A percentile compares a stretch with the other conserved stretches of the same genome.
Conservation (phyloP, 2,797 vertebrate genomes). For the Glyptemys insculpta region DNA sequence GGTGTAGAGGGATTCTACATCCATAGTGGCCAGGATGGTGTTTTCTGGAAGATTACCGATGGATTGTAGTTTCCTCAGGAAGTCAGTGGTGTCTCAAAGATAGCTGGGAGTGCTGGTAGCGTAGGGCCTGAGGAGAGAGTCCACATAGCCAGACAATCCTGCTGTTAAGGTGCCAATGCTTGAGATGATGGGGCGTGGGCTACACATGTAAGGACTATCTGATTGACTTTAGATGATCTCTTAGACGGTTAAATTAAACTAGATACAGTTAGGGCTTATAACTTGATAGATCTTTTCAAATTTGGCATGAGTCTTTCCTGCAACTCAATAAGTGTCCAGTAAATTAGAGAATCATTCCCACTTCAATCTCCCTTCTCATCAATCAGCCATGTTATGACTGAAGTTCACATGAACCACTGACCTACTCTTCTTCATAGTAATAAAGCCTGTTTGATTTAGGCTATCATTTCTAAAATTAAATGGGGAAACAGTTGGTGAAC, state of each 20-base stretch:
- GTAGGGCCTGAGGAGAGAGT: too few species aligned
- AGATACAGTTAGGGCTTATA: conserved; percentile 25
- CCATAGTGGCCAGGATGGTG: too few species aligned
- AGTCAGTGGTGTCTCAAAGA: too few species aligned
- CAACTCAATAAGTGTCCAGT: background rate
- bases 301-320: conserved; percentile 17
- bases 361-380: conserved; percentile 17
- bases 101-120: too few species aligned
- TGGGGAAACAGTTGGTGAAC: conserved; percentile 30
- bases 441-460: conserved; percentile 35
- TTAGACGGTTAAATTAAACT: conserved; percentile 44
- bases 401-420: conserved; percentile 33
- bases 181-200: background rate
- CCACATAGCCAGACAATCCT: too few species aligned
- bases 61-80: too few species aligned
- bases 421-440: conserved; percentile 25
- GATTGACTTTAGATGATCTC: conserved; percentile 27
- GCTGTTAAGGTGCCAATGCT: too few species aligned
- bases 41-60: too few species aligned
- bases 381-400: conserved; percentile 45
- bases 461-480: conserved; percentile 29
- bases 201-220: background rate
- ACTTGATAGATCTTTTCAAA: background rate
- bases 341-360: conserved; percentile 41
- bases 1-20: too few species aligned